These are phyloP conservation scores for Poecilia picta DNA, from an alignment of 2,797 vertebrate species.

Conservation along the genomic window DNA sequence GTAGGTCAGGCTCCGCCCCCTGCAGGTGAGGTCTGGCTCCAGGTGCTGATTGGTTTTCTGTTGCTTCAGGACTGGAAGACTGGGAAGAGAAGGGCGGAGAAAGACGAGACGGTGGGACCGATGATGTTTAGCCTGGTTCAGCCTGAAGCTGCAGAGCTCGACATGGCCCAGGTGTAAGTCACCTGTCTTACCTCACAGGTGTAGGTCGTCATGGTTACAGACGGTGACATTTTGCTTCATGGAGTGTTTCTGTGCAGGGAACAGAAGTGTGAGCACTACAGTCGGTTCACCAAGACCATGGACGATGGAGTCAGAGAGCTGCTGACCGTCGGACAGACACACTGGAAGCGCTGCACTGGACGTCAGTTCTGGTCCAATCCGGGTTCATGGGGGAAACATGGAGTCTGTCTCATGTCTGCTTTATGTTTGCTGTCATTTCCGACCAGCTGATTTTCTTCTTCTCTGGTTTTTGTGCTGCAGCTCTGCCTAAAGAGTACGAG, in stretches of 20 bases:
- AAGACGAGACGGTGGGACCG: slow-evolving; percentile 87
- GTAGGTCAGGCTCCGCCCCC: slow-evolving; percentile 55
- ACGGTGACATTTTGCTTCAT: background rate
- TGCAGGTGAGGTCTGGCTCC: background rate
- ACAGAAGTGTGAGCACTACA: slow-evolving; percentile 86
- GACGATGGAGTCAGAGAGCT: slow-evolving; percentile 91
- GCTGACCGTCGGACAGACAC: slow-evolving; percentile 88
- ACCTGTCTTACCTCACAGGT: background rate
- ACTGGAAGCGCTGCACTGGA: slow-evolving; percentile 88
- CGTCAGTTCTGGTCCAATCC: slow-evolving; percentile 10
- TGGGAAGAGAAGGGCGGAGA: slow-evolving; percentile 91
- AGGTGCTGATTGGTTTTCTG: slow-evolving; percentile 6
- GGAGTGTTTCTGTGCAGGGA: slow-evolving; percentile 75
- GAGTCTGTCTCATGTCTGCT: background rate
- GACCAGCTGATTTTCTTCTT: background rate
- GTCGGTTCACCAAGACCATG: slow-evolving; percentile 90
- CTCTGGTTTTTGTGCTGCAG: slow-evolving; percentile 60
- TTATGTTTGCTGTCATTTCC: background rate
- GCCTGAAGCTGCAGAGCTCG: slow-evolving; percentile 86
- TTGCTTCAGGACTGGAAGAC: slow-evolving; percentile 88
- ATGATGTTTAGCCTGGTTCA: slow-evolving; percentile 89
- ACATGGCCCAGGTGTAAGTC: slow-evolving; percentile 86
- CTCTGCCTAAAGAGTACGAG: slow-evolving; percentile 91
- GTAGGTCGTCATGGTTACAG: background rate
- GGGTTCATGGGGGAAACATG: no score